Evolutionary conservation across 2,113 vertebrate species (phyloP).

Genomic region (Ranitomeya imitator): DNA sequence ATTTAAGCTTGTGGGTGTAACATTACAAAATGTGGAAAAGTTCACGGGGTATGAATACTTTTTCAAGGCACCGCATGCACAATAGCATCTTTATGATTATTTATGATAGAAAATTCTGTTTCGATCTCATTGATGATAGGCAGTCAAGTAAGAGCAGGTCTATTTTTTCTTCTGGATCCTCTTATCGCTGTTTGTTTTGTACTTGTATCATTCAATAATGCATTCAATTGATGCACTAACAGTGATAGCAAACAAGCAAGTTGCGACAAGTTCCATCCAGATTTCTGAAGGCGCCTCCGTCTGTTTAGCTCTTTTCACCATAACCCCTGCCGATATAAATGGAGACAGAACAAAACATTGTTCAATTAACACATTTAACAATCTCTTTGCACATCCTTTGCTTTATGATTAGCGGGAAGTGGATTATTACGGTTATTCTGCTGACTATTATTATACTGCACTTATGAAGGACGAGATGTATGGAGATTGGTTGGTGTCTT

Average conservation of each 20-base stretch:
- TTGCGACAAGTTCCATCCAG: background rate
- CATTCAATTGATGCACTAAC: background rate
- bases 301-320: background rate
- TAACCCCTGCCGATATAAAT: background rate
- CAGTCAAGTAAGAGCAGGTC: no score
- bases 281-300: background rate
- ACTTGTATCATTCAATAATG: background rate
- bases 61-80: no score
- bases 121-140: no score
- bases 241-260: background rate
- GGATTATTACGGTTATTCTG: background rate
- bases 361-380: constrained; percentile 4
- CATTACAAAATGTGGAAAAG: no score
- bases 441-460: background rate
- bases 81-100: no score
- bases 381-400: background rate
- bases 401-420: background rate
- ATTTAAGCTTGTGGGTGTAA: no score
- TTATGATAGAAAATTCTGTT: no score
- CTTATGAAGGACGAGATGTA: background rate
- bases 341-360: background rate
- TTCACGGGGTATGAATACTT: no score
- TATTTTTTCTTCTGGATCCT: no score
- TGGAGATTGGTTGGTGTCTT: constrained; percentile 7
- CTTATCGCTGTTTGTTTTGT: no score